Evolutionary conservation across 2,888 invertebrate genomes (phyloP).

Genomic region (Digitonthophagus gazella): DNA sequence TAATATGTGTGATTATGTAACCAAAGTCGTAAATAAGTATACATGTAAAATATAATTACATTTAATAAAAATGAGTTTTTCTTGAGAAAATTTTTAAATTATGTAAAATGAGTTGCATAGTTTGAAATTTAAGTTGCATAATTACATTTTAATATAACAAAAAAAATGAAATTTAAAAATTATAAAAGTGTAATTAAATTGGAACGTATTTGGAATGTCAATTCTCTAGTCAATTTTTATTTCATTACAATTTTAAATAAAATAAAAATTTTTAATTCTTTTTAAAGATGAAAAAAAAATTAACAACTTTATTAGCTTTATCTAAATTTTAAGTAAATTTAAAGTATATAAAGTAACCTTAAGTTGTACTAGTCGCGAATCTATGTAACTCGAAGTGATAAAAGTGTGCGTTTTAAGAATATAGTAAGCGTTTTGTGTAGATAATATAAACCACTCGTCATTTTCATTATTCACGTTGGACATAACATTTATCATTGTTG

Average conservation of each 20-base stretch:
- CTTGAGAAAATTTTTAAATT: no score
- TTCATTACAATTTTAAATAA: not conserved
- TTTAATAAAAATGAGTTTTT: no score
- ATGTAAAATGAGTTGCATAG: not conserved
- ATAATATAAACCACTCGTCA: not conserved
- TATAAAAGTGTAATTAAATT: no score
- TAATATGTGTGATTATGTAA: not conserved
- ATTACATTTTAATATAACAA: no score
- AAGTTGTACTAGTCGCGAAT: not conserved
- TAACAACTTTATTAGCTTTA: no score
- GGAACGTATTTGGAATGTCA: not conserved
- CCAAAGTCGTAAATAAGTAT: not conserved
- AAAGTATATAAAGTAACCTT: no score
- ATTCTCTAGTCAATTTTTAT: not conserved
- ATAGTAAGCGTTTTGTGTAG: not conserved
- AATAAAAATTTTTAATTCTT: not conserved
- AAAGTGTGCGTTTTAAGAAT: not conserved
- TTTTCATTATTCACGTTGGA: constrained; percentile 26
- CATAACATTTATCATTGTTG: constrained; percentile 33
- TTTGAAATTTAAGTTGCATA: no score
- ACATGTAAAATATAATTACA: no score
- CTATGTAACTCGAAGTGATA: not conserved
- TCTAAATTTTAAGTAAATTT: no score
- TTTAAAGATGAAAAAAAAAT: no score
- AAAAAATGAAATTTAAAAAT: no score